Percentiles rank a stretch among this genome's conserved stretches.
phyloP scores from a whole-genome alignment of 2,888 invertebrate genomes.

The Nudaria mundana region DNA sequence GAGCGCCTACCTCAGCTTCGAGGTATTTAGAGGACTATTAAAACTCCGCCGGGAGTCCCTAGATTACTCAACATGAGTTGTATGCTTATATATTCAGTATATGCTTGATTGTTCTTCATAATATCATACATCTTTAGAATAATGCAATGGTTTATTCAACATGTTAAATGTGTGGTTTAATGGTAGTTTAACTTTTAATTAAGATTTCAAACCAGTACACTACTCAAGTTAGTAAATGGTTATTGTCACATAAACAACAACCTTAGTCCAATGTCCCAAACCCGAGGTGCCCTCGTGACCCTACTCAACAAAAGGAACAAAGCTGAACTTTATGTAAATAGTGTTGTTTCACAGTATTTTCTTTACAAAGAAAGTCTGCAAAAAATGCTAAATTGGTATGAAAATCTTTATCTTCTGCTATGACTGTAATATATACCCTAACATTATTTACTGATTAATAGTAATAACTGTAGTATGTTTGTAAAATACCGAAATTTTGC shows the following conservation, averaged over 20 bases:
- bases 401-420: too few relatives aligned
- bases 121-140: not conserved
- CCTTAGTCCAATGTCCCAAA: not conserved
- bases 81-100: too few relatives aligned
- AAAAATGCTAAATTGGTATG: too few relatives aligned
- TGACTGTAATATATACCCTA: too few relatives aligned
- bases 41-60: constrained; percentile 55
- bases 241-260: too few relatives aligned
- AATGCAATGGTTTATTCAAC: too few relatives aligned
- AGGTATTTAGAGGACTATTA: constrained; percentile 63
- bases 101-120: too few relatives aligned
- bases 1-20: constrained; percentile 45
- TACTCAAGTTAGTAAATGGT: not conserved
- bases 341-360: not conserved
- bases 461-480: too few relatives aligned
- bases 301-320: not conserved
- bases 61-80: constrained; percentile 53
- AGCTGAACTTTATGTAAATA: not conserved
- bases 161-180: not conserved
- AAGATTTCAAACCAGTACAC: not conserved
- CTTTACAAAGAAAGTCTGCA: too few relatives aligned
- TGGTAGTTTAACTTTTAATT: not conserved
- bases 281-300: not conserved
- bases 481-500: too few relatives aligned
- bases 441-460: too few relatives aligned